These are phyloP conservation scores for Cercopithecus hamlyni DNA, from an alignment of 2,797 vertebrate genomes.

Conservation along the genomic window DNA sequence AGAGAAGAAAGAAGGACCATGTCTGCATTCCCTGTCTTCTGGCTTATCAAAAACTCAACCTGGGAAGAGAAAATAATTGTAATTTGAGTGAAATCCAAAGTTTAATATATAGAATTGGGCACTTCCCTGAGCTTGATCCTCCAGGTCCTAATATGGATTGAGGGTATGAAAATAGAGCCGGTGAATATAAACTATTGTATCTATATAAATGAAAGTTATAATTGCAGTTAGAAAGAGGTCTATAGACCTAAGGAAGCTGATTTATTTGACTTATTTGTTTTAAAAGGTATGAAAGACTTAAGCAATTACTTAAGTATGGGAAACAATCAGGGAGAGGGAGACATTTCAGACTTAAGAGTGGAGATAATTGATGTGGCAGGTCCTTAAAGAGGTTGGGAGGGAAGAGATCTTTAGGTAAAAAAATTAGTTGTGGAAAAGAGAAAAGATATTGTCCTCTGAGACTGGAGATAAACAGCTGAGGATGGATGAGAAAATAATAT, in stretches of 20 bases:
- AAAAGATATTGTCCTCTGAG: background rate
- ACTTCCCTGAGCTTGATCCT: background rate
- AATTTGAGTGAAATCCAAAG: background rate
- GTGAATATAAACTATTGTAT: background rate
- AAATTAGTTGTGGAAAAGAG: constrained; percentile 14
- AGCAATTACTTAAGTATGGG: background rate
- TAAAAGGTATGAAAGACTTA: background rate
- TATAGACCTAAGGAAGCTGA: background rate
- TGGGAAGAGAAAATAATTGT: background rate
- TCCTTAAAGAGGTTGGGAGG: background rate
- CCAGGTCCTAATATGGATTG: background rate
- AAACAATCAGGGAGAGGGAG: background rate
- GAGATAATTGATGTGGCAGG: background rate
- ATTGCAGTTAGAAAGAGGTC: background rate
- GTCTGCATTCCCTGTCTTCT: background rate
- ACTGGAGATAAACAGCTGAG: background rate
- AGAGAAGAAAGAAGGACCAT: background rate
- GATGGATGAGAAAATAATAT: background rate
- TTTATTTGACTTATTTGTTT: background rate
- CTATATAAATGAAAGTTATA: background rate
- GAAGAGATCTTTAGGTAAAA: background rate
- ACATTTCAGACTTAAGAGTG: background rate
- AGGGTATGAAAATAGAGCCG: background rate
- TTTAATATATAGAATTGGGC: background rate
- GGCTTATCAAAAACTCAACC: background rate